phyloP scores from a whole-genome alignment of 2,113 vertebrate species.

The Pipa parva region DNA sequence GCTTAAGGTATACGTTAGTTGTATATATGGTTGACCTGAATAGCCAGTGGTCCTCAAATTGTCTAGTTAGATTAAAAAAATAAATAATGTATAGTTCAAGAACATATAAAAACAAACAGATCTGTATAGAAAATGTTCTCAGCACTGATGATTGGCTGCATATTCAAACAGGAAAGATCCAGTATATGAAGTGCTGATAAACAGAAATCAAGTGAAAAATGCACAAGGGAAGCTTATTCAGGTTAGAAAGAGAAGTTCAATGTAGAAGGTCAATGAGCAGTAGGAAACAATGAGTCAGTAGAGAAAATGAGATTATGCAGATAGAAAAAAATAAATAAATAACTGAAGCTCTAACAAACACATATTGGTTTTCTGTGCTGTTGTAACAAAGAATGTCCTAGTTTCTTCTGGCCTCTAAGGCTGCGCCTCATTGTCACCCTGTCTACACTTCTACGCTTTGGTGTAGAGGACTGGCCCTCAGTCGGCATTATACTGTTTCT shows the following conservation, averaged over 20 bases:
- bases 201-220: conserved; percentile 6
- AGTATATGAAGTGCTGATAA: too few species aligned
- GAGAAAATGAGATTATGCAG: background rate
- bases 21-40: background rate
- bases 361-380: conserved; percentile 70
- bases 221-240: background rate
- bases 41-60: background rate
- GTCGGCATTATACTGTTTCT: conserved; percentile 45
- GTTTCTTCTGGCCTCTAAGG: conserved; percentile 71
- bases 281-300: conserved; percentile 31
- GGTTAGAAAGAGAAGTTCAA: background rate
- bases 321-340: fast-evolving
- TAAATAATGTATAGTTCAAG: background rate
- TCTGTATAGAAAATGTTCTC: background rate
- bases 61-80: background rate
- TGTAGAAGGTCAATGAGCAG: conserved; percentile 46
- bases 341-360: conserved; percentile 61
- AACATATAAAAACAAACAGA: background rate
- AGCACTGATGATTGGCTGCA: background rate
- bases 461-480: conserved; percentile 44
- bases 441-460: conserved; percentile 52
- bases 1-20: background rate
- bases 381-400: conserved; percentile 63
- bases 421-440: conserved; percentile 66
- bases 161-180: background rate